A percentile compares a stretch with the other conserved stretches of the same genome.
phyloP scores from a whole-genome alignment of 2,888 invertebrate genomes.

The Dusona sp. region DNA sequence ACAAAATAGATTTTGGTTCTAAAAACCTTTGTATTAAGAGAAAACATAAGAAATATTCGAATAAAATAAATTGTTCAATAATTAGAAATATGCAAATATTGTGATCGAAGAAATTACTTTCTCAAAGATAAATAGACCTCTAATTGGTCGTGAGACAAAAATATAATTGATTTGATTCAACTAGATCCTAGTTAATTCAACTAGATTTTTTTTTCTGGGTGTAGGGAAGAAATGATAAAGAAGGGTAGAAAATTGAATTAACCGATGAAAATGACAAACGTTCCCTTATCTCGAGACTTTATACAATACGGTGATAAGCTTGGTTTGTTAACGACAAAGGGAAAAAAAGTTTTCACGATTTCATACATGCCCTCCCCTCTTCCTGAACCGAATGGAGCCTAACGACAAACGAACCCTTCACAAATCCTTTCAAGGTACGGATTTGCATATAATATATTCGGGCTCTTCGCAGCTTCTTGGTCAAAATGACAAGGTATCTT shows the following conservation, averaged over 20 bases:
- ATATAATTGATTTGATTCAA: too few relatives aligned
- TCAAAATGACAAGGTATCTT: too few relatives aligned
- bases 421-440: not conserved
- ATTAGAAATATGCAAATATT: too few relatives aligned
- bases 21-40: too few relatives aligned
- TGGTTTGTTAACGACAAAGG: not conserved
- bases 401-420: not conserved
- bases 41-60: too few relatives aligned
- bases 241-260: slow-evolving; percentile 7
- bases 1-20: too few relatives aligned
- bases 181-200: too few relatives aligned
- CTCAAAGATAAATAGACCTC: too few relatives aligned
- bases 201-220: too few relatives aligned
- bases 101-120: too few relatives aligned
- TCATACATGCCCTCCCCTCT: not conserved
- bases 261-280: not conserved
- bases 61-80: too few relatives aligned
- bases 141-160: too few relatives aligned
- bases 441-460: not conserved
- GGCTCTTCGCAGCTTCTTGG: not conserved
- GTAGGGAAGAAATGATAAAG: not conserved
- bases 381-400: not conserved
- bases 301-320: not conserved
- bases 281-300: not conserved
- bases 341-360: slow-evolving; percentile 19